A percentile compares a stretch with the other conserved stretches of the same genome.
phyloP scores from a whole-genome alignment of 2,888 invertebrate genomes.

The Antheraea yamamai region DNA sequence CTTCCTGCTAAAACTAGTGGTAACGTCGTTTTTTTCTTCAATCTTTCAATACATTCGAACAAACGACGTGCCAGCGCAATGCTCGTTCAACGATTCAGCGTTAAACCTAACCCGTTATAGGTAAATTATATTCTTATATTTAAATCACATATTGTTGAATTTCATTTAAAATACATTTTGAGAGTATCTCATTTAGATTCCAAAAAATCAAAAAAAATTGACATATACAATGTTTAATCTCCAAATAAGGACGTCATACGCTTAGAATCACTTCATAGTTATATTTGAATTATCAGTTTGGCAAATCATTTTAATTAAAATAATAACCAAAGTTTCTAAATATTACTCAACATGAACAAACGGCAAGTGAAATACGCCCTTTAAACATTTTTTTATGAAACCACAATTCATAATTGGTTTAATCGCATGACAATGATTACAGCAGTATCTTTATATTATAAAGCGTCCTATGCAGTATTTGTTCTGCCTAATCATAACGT shows the following conservation, averaged over 20 bases:
- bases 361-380: too few relatives aligned
- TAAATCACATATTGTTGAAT: neutral
- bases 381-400: too few relatives aligned
- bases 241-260: too few relatives aligned
- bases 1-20: slow-evolving; percentile 3
- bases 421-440: neutral
- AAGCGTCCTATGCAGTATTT: neutral
- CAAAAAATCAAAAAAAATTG: neutral
- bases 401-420: neutral
- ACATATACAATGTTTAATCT: too few relatives aligned
- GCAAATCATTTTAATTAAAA: too few relatives aligned
- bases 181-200: neutral
- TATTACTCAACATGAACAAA: too few relatives aligned
- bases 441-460: neutral
- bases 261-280: too few relatives aligned
- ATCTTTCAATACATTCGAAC: neutral
- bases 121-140: neutral
- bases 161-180: neutral
- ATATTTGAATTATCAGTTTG: too few relatives aligned
- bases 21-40: neutral
- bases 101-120: neutral
- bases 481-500: neutral
- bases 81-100: neutral
- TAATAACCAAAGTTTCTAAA: too few relatives aligned
- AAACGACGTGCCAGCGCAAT: neutral